Evolutionary conservation across 2,888 invertebrate species (phyloP).

Genomic region (Crepidodera aurea): DNA sequence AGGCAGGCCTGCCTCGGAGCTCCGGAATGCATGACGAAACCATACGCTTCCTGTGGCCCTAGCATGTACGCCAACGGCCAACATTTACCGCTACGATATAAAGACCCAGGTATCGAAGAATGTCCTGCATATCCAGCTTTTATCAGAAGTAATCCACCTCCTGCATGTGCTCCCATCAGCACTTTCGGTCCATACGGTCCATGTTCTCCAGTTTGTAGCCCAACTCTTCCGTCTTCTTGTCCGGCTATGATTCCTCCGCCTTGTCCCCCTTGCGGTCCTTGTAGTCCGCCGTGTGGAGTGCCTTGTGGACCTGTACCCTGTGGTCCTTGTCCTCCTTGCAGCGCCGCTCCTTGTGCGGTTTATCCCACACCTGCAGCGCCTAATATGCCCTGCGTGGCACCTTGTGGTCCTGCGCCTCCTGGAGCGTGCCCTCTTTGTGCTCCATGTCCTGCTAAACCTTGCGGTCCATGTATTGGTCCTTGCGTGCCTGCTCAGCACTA

Average conservation of each 20-base stretch:
- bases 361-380: background rate
- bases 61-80: slow-evolving; percentile 54
- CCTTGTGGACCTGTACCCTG: slow-evolving; percentile 33
- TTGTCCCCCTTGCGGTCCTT: slow-evolving; percentile 35
- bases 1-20: slow-evolving; percentile 63
- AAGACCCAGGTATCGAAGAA: slow-evolving; percentile 44
- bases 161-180: slow-evolving; percentile 36
- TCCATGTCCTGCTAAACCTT: slow-evolving; percentile 47
- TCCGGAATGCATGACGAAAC: slow-evolving; percentile 61
- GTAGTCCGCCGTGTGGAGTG: slow-evolving; percentile 26
- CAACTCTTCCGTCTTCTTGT: slow-evolving; percentile 33
- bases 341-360: background rate
- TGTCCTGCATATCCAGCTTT: slow-evolving; percentile 56
- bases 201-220: slow-evolving; percentile 24
- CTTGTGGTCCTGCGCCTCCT: slow-evolving; percentile 37
- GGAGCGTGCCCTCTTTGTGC: slow-evolving; percentile 50
- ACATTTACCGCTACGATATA: slow-evolving; percentile 46
- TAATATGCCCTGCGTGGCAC: background rate
- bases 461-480: background rate
- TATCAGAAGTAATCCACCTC: slow-evolving; percentile 44
- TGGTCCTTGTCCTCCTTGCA: slow-evolving; percentile 23
- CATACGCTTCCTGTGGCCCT: slow-evolving; percentile 63
- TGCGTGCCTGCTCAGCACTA: background rate
- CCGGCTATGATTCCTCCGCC: slow-evolving; percentile 29
- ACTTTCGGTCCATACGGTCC: slow-evolving; percentile 5